These are phyloP conservation scores for Notolabrus celidotus DNA, from an alignment of 2,797 vertebrate genomes.

Conservation along the genomic window DNA sequence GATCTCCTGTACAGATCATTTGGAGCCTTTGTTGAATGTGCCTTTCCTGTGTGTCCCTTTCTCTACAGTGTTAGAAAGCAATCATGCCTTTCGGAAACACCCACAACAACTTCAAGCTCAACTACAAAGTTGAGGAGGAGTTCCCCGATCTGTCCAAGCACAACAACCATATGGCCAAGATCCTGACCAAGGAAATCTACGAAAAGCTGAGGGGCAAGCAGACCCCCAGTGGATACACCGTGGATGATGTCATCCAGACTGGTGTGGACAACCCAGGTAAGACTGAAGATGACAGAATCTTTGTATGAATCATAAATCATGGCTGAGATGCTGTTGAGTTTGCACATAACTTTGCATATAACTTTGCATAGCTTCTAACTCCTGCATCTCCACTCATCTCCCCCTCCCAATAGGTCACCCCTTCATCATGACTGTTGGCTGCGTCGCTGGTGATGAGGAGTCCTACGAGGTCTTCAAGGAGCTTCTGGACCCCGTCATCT, in stretches of 20 bases:
- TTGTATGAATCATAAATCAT: neutral
- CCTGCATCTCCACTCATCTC: neutral
- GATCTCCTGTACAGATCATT: neutral
- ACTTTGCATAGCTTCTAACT: slow-evolving; percentile 1
- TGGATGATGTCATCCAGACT: slow-evolving; percentile 94
- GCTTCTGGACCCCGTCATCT: slow-evolving; percentile 92
- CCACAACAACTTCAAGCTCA: slow-evolving; percentile 96
- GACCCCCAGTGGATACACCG: slow-evolving; percentile 92
- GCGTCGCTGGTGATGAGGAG: slow-evolving; percentile 94
- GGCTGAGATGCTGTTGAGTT: neutral
- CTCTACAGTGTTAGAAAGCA: slow-evolving; percentile 82
- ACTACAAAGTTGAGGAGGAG: slow-evolving; percentile 90
- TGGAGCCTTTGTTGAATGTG: neutral
- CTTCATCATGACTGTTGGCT: slow-evolving; percentile 98
- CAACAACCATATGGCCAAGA: slow-evolving; percentile 98
- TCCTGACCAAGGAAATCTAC: slow-evolving; percentile 89
- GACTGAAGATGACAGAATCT: slow-evolving; percentile 12
- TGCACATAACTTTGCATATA: neutral
- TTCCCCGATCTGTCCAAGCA: slow-evolving; percentile 91
- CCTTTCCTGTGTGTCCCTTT: slow-evolving; percentile 15
- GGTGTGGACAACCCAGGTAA: slow-evolving; percentile 95
- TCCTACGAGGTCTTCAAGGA: slow-evolving; percentile 92
- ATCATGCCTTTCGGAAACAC: slow-evolving; percentile 96
- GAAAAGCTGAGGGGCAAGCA: slow-evolving; percentile 91
- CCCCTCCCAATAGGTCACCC: slow-evolving; percentile 87